Evolutionary conservation across 2,797 vertebrate genomes (phyloP).

Genomic region (Hephaestus fuliginosus): DNA sequence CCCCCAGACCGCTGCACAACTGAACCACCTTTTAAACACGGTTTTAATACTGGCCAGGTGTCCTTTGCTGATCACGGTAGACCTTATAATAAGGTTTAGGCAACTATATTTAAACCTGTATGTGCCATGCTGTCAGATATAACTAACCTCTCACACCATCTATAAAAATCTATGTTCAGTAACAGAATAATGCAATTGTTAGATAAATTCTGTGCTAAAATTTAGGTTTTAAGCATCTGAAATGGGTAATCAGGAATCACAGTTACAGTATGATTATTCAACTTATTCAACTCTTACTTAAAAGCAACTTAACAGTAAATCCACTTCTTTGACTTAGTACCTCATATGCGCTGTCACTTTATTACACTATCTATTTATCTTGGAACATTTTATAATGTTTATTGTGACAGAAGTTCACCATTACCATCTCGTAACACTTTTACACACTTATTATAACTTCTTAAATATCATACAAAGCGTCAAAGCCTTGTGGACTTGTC

Average conservation of each 20-base stretch:
- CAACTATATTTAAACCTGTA: background rate
- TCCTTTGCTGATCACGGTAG: background rate
- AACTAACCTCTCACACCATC: background rate
- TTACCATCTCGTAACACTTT: background rate
- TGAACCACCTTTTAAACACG: background rate
- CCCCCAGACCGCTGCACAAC: background rate
- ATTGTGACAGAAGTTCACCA: background rate
- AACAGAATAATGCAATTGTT: too few relatives aligned
- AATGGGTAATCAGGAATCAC: too few relatives aligned
- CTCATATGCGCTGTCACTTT: background rate
- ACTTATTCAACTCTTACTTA: too few relatives aligned
- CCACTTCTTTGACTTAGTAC: too few relatives aligned
- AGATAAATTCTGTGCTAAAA: too few relatives aligned
- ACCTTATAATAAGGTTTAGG: background rate
- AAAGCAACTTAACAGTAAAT: too few relatives aligned
- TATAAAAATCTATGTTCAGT: background rate
- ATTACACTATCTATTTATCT: background rate
- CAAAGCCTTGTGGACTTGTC: background rate
- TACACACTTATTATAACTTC: background rate
- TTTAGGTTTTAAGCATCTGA: too few relatives aligned
- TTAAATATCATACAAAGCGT: background rate
- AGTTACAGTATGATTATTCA: too few relatives aligned
- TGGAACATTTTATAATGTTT: background rate
- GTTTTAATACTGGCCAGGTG: too few relatives aligned
- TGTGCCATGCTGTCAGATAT: background rate